phyloP scores from a whole-genome alignment of 2,113 vertebrate genomes.

The Prietella phreatophila region DNA sequence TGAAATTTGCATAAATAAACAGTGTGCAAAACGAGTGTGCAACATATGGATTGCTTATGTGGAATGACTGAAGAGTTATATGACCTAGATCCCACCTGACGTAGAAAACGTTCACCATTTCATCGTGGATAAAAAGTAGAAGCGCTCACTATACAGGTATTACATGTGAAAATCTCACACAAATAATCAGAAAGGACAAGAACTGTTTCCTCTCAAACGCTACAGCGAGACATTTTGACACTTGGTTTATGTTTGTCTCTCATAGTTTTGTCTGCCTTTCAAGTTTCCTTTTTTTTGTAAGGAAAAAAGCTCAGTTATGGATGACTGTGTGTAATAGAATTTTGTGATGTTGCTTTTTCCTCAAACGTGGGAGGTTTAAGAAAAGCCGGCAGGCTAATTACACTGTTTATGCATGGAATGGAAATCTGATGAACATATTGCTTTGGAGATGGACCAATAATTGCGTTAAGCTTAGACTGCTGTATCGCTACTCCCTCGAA shows the following conservation, averaged over 20 bases:
- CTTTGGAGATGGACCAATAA: slow-evolving; percentile 23
- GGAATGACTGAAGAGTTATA: neutral
- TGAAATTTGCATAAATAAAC: neutral
- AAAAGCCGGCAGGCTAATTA: slow-evolving; percentile 39
- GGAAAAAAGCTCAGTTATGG: neutral
- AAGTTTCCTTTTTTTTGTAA: neutral
- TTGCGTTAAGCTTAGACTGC: neutral
- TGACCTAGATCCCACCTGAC: neutral
- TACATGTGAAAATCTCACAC: neutral
- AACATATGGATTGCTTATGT: neutral
- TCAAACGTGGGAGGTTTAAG: slow-evolving; percentile 21
- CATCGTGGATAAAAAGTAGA: neutral
- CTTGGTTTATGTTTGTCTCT: neutral
- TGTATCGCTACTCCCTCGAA: neutral
- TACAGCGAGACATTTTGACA: neutral
- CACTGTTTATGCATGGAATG: slow-evolving; percentile 11
- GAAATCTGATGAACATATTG: slow-evolving; percentile 23
- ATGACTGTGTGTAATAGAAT: slow-evolving; percentile 6
- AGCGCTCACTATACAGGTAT: neutral
- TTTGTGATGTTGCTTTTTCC: neutral
- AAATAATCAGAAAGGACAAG: neutral
- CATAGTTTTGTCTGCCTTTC: neutral
- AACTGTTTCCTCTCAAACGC: neutral
- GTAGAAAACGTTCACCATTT: neutral
- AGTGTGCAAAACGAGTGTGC: neutral